phyloP scores from a whole-genome alignment of 2,797 vertebrate genomes.

The Florisuga fusca region DNA sequence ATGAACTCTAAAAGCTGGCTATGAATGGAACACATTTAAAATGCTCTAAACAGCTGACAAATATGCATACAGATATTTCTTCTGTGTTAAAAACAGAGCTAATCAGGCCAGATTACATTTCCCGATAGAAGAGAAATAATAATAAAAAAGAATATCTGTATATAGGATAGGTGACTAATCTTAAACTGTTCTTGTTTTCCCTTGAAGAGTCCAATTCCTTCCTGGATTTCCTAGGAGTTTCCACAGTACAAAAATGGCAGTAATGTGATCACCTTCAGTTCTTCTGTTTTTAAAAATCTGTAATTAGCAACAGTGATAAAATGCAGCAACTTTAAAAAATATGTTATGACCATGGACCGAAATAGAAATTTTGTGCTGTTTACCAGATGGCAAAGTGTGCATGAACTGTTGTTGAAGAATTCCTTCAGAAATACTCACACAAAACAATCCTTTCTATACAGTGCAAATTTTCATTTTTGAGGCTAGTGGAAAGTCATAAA shows the following conservation, averaged over 20 bases:
- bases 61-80: not conserved
- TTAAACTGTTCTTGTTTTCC: not conserved
- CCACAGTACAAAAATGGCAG: not conserved
- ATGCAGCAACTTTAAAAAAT: not conserved
- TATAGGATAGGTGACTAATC: not conserved
- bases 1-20: not conserved
- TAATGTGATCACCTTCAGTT: not conserved
- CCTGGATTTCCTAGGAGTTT: not conserved
- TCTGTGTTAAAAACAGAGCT: not conserved
- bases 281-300: not conserved
- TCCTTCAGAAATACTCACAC: not conserved
- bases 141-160: not conserved
- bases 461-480: not conserved
- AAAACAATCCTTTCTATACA: accelerated
- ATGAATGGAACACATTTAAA: not conserved
- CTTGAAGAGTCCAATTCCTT: not conserved
- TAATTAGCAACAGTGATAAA: not conserved
- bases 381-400: accelerated
- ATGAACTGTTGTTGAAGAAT: not conserved
- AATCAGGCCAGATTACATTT: not conserved
- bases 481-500: not conserved
- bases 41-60: not conserved
- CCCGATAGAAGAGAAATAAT: not conserved
- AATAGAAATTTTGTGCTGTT: not conserved
- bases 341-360: accelerated